phyloP scores from a whole-genome alignment of 2,113 vertebrate species.

The Oryzias curvinotus region DNA sequence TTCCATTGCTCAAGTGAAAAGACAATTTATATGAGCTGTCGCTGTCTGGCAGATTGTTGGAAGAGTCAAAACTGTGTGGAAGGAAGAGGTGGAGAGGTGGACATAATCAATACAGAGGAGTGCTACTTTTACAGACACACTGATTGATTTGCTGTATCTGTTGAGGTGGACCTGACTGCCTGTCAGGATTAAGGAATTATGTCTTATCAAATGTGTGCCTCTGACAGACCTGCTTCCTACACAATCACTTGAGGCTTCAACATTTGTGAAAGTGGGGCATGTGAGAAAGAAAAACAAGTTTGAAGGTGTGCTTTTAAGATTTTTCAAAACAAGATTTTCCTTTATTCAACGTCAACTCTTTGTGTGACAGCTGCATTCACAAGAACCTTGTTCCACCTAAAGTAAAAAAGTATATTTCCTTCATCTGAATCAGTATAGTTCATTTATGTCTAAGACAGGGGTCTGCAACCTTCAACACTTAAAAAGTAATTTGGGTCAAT shows the following conservation, averaged over 20 bases:
- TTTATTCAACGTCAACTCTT: conserved; percentile 11
- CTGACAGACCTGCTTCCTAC: conserved; percentile 47
- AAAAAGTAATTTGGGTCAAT: too few species aligned
- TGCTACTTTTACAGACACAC: conserved; percentile 59
- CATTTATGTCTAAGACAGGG: not conserved
- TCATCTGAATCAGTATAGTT: conserved; percentile 1
- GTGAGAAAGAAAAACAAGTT: conserved; percentile 29
- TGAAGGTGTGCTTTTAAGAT: conserved; percentile 31
- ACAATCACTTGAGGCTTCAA: conserved; percentile 37
- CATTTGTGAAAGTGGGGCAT: conserved; percentile 49
- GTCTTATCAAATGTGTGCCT: conserved; percentile 63
- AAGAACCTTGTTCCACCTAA: conserved; percentile 1
- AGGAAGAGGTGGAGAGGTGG: not conserved
- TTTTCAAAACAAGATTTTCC: conserved; percentile 23
- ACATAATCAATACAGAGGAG: conserved; percentile 56
- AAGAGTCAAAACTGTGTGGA: conserved; percentile 13
- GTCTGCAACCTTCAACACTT: too few species aligned
- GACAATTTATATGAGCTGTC: conserved; percentile 10
- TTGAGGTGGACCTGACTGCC: conserved; percentile 60
- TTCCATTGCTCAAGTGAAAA: conserved; percentile 6
- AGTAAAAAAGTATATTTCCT: not conserved
- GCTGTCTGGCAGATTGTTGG: conserved; percentile 26
- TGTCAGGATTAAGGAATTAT: conserved; percentile 74
- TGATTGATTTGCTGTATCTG: conserved; percentile 74
- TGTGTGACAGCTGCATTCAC: not conserved